These are phyloP conservation scores for Dromococcyx pavoninus DNA, from an alignment of 2,797 vertebrate genomes.

Conservation along the genomic window DNA sequence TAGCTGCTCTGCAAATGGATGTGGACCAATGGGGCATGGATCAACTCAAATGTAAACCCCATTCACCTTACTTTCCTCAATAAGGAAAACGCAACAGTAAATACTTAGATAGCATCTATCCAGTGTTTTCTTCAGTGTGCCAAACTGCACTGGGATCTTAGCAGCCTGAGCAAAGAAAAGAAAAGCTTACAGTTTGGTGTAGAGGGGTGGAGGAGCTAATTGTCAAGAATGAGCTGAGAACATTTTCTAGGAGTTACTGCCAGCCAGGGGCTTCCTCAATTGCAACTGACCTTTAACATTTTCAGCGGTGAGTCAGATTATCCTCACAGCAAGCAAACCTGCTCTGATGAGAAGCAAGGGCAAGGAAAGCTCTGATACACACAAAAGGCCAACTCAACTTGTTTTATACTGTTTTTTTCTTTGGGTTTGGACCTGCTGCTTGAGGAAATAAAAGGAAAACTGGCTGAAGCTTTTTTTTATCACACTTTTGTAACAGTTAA, in stretches of 20 bases:
- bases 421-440: neutral
- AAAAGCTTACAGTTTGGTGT: neutral
- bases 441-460: neutral
- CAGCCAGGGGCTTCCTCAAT: neutral
- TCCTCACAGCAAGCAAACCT: conserved; percentile 17
- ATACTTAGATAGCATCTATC: neutral
- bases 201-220: neutral
- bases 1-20: neutral
- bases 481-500: neutral
- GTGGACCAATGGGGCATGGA: neutral
- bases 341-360: neutral
- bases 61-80: neutral
- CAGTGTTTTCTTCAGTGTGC: neutral
- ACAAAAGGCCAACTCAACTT: conserved; percentile 2
- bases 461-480: neutral
- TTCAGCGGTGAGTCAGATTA: conserved; percentile 28
- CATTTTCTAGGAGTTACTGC: neutral
- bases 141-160: neutral
- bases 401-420: neutral
- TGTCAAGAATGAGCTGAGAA: neutral
- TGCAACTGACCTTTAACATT: neutral
- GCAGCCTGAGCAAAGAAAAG: neutral
- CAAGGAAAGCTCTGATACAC: neutral
- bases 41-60: neutral
- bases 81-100: neutral